Evolutionary conservation across 2,888 invertebrate species (phyloP).

Genomic region (Ennomos quercinarius): DNA sequence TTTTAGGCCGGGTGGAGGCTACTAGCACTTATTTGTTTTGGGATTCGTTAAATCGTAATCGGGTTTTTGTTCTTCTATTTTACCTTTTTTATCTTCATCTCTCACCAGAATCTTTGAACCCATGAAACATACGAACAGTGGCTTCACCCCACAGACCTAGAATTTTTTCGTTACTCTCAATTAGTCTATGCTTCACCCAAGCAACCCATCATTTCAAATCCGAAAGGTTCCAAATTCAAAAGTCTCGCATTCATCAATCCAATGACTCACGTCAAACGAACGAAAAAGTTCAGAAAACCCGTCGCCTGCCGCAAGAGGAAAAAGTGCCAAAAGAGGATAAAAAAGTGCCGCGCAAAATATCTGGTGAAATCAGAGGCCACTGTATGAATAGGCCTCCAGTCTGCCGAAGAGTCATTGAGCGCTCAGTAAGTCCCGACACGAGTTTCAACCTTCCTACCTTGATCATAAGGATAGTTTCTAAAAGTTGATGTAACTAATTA

Average conservation of each 20-base stretch:
- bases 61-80: too few species aligned
- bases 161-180: too few species aligned
- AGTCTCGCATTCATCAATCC: slow-evolving; percentile 30
- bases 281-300: slow-evolving; percentile 43
- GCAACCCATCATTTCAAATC: background rate
- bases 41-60: too few species aligned
- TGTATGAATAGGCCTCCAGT: slow-evolving; percentile 64
- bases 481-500: slow-evolving; percentile 58
- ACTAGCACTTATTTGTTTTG: too few species aligned
- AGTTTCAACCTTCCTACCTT: slow-evolving; percentile 37
- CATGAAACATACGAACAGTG: too few species aligned
- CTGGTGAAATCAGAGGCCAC: slow-evolving; percentile 49
- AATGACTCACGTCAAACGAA: slow-evolving; percentile 32
- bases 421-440: slow-evolving; percentile 25
- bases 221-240: slow-evolving; percentile 16
- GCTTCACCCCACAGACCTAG: too few species aligned
- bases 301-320: slow-evolving; percentile 34
- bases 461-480: slow-evolving; percentile 36
- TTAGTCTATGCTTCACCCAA: too few species aligned
- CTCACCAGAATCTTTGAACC: too few species aligned
- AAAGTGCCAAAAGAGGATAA: slow-evolving; percentile 15
- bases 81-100: too few species aligned
- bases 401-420: slow-evolving; percentile 60
- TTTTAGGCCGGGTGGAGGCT: too few species aligned
- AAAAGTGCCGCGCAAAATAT: slow-evolving; percentile 53